These are phyloP conservation scores for Ectropis crepuscularia DNA, from an alignment of 2,888 invertebrate species.

Conservation along the genomic window DNA sequence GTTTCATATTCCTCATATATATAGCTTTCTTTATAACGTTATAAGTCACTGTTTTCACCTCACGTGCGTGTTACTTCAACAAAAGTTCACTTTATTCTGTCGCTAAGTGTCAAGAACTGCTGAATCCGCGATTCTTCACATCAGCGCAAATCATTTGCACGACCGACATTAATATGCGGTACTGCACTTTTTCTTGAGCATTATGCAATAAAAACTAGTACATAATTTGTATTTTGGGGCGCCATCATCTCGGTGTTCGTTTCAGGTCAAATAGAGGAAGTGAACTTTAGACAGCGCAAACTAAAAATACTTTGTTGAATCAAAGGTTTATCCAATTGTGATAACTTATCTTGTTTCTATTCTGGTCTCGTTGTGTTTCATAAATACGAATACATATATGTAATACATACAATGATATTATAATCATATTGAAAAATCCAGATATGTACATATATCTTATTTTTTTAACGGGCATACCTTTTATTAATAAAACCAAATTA, in stretches of 20 bases:
- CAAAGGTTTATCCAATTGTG: constrained; percentile 11
- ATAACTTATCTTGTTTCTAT: constrained; percentile 15
- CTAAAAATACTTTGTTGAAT: constrained; percentile 11
- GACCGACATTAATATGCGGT: constrained; percentile 67
- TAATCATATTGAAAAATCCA: no score
- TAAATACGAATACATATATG: constrained; percentile 1
- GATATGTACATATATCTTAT: no score
- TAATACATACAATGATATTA: not conserved
- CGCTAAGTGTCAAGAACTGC: constrained; percentile 64
- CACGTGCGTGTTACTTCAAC: constrained; percentile 65
- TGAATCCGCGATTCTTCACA: constrained; percentile 57
- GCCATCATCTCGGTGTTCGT: constrained; percentile 36
- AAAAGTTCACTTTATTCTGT: constrained; percentile 59
- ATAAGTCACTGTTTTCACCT: constrained; percentile 52
- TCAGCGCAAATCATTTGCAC: constrained; percentile 70
- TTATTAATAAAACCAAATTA: no score
- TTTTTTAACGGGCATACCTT: no score
- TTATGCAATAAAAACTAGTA: constrained; percentile 71
- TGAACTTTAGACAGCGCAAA: constrained; percentile 23
- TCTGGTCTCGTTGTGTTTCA: constrained; percentile 6
- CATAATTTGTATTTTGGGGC: constrained; percentile 47
- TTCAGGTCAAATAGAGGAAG: constrained; percentile 2
- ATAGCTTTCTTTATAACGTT: constrained; percentile 30
- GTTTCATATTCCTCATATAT: constrained; percentile 68
- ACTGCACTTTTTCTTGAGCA: constrained; percentile 56